These are phyloP conservation scores for Yponomeuta plumbellus DNA, from an alignment of 2,888 invertebrate species.

Conservation along the genomic window DNA sequence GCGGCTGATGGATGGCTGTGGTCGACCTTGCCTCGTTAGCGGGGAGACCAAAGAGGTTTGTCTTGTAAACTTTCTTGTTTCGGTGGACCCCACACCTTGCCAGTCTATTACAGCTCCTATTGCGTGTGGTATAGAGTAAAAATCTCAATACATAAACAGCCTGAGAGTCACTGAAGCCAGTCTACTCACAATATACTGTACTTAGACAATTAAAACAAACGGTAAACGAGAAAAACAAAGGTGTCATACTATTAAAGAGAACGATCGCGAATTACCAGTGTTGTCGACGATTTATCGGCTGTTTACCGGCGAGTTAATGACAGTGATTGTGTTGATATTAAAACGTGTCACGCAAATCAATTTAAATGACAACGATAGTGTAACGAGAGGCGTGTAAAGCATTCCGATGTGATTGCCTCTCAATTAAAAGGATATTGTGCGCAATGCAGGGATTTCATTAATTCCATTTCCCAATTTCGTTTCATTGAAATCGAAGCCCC, in stretches of 20 bases:
- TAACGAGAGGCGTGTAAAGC: conserved; percentile 3
- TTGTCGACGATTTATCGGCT: neutral
- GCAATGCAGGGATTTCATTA: neutral
- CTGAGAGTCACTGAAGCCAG: neutral
- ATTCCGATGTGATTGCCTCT: conserved; percentile 1
- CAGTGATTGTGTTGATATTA: conserved; percentile 10
- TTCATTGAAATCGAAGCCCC: conserved; percentile 7
- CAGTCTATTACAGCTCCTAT: no score
- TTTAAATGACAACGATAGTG: conserved; percentile 9
- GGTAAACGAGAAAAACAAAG: neutral
- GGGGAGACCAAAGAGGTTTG: conserved; percentile 27
- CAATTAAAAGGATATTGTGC: neutral
- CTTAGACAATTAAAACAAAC: neutral
- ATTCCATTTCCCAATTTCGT: conserved; percentile 10
- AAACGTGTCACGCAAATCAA: conserved; percentile 12
- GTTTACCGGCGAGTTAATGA: conserved; percentile 5
- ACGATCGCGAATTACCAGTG: neutral
- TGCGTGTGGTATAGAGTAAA: no score
- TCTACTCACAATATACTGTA: neutral
- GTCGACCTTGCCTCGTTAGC: conserved; percentile 43
- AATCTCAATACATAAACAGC: neutral
- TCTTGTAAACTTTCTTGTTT: conserved; percentile 25
- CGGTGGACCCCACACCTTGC: neutral
- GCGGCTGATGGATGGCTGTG: conserved; percentile 35
- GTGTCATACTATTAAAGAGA: neutral